phyloP scores from a whole-genome alignment of 1,140 invertebrate genomes.

The Philaenus spumarius region DNA sequence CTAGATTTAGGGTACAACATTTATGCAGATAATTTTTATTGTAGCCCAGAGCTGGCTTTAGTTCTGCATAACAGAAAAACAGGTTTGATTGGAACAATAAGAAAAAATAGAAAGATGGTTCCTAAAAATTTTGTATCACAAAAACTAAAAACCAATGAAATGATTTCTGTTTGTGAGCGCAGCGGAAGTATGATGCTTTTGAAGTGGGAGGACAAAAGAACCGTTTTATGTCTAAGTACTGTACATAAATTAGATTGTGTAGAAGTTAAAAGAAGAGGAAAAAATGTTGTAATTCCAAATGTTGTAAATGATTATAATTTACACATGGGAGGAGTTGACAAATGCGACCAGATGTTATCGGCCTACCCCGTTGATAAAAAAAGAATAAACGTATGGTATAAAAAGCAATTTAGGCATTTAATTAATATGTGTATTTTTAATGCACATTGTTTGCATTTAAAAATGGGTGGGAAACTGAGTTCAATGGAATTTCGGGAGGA shows the following conservation, averaged over 20 bases:
- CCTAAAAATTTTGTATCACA: background rate
- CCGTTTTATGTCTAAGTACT: no score
- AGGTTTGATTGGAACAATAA: background rate
- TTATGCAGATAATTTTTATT: constrained; percentile 6
- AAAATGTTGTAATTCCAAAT: background rate
- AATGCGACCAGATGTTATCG: background rate
- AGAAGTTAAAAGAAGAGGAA: background rate
- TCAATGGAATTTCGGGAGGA: constrained; percentile 2
- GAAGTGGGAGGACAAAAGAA: constrained; percentile 3
- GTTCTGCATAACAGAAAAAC: no score
- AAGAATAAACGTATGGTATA: constrained; percentile 11
- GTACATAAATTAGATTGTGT: no score
- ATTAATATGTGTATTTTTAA: constrained; percentile 17
- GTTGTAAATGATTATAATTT: constrained; percentile 2
- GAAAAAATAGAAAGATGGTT: background rate
- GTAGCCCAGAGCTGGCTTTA: background rate
- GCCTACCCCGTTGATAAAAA: constrained; percentile 7
- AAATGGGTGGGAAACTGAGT: background rate
- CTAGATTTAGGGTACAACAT: background rate
- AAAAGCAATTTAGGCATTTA: constrained; percentile 14
- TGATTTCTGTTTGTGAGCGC: background rate
- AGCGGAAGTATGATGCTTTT: no score
- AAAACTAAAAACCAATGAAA: no score
- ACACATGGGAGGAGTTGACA: constrained; percentile 1
- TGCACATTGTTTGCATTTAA: constrained; percentile 9